These are phyloP conservation scores for Eristalis pertinax DNA, from an alignment of 2,888 invertebrate species.

Conservation along the genomic window DNA sequence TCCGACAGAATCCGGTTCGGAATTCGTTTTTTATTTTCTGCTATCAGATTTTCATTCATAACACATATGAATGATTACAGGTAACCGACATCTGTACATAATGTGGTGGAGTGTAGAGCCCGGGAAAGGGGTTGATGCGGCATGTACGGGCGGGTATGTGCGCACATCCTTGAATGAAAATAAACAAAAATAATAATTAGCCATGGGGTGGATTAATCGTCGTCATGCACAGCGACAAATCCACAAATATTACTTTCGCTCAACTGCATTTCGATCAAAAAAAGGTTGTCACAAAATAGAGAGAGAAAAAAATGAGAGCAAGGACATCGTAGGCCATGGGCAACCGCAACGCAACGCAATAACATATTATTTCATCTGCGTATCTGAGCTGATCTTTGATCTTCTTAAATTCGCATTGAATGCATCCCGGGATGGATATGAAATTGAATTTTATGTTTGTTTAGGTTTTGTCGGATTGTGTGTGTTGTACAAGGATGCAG, in stretches of 20 bases:
- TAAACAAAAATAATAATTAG: conserved; percentile 65
- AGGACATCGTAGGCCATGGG: background rate
- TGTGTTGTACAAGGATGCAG: background rate
- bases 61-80: conserved; percentile 58
- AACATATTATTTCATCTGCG: conserved; percentile 65
- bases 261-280: conserved; percentile 64
- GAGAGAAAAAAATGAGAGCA: conserved; percentile 26
- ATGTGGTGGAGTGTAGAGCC: no score
- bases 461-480: conserved; percentile 48
- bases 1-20: conserved; percentile 44
- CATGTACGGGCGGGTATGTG: conserved; percentile 5
- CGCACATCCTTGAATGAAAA: conserved; percentile 12
- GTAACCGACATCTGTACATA: conserved; percentile 47
- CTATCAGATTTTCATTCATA: conserved; percentile 41
- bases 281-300: conserved; percentile 18
- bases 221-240: conserved; percentile 30
- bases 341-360: background rate
- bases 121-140: conserved; percentile 45
- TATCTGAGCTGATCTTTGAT: conserved; percentile 63
- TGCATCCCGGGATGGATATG: conserved; percentile 32
- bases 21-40: conserved; percentile 11
- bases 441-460: conserved; percentile 47
- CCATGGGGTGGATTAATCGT: conserved; percentile 67
- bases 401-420: conserved; percentile 63
- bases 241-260: conserved; percentile 66